Evolutionary conservation across 2,113 vertebrate species (phyloP).

Genomic region (Crocuta crocuta): DNA sequence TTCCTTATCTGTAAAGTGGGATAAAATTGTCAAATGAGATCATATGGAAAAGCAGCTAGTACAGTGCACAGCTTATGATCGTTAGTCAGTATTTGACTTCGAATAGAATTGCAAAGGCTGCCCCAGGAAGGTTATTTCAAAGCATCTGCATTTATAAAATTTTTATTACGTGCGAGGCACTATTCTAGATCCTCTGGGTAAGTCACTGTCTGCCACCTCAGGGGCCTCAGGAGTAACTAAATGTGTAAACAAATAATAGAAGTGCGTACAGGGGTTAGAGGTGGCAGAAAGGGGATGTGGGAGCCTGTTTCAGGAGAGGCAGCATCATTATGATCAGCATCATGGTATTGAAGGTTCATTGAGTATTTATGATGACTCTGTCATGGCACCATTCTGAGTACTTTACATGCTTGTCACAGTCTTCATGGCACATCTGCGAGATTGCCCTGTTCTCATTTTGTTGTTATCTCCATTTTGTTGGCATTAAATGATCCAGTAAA

Average conservation of each 20-base stretch:
- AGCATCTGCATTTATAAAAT: neutral
- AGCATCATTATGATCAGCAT: neutral
- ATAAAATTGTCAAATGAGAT: neutral
- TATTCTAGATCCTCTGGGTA: neutral
- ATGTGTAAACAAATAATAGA: neutral
- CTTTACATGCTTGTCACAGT: neutral
- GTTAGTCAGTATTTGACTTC: neutral
- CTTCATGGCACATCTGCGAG: neutral
- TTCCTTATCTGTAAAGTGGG: neutral
- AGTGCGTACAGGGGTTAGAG: neutral
- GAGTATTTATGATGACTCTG: neutral
- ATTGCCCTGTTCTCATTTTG: neutral
- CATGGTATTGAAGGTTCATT: neutral
- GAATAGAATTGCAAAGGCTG: constrained; percentile 1
- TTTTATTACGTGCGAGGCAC: neutral
- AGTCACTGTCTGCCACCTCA: neutral
- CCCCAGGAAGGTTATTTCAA: neutral
- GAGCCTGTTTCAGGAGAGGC: neutral
- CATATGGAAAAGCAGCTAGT: neutral
- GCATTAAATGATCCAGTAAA: neutral
- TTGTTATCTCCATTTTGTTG: neutral
- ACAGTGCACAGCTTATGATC: neutral
- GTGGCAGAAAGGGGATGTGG: neutral
- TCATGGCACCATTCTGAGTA: neutral
- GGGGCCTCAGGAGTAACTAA: neutral